phyloP scores from a whole-genome alignment of 2,888 invertebrate species.

The Tubulanus polymorphus region DNA sequence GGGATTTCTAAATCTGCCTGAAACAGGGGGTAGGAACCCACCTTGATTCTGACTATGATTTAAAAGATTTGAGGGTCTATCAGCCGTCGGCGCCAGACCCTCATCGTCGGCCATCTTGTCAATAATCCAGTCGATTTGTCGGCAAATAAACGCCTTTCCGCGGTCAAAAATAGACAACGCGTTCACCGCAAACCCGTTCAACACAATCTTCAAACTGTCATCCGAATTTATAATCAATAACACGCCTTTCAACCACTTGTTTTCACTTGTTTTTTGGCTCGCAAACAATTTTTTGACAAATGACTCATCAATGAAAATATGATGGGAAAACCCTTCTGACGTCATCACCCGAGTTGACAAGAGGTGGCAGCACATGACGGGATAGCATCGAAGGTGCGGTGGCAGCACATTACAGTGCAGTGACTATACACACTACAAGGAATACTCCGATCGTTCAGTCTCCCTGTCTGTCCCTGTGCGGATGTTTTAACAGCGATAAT shows the following conservation, averaged over 20 bases:
- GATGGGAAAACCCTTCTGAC: background rate
- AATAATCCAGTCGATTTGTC: background rate
- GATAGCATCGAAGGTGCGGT: too few relatives aligned
- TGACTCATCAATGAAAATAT: slow-evolving; percentile 1
- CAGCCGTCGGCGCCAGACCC: too few relatives aligned
- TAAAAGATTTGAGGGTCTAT: background rate
- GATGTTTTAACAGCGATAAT: too few relatives aligned
- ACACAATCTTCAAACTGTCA: background rate
- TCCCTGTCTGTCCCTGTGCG: too few relatives aligned
- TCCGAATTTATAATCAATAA: too few relatives aligned
- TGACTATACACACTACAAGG: too few relatives aligned
- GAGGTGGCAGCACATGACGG: background rate
- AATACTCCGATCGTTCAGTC: too few relatives aligned
- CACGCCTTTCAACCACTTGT: too few relatives aligned
- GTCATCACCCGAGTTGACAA: slow-evolving; percentile 1
- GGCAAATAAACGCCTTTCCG: background rate
- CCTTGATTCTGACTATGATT: background rate
- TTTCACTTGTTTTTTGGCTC: too few relatives aligned
- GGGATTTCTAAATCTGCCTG: background rate
- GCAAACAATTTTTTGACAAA: too few relatives aligned
- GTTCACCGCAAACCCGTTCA: background rate
- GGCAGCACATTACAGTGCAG: too few relatives aligned
- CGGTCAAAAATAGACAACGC: background rate
- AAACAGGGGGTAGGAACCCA: background rate
- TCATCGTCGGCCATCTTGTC: background rate